Base-by-base conservation (phyloP, 2,888 invertebrate species). In the Diaperis boleti region DNA sequence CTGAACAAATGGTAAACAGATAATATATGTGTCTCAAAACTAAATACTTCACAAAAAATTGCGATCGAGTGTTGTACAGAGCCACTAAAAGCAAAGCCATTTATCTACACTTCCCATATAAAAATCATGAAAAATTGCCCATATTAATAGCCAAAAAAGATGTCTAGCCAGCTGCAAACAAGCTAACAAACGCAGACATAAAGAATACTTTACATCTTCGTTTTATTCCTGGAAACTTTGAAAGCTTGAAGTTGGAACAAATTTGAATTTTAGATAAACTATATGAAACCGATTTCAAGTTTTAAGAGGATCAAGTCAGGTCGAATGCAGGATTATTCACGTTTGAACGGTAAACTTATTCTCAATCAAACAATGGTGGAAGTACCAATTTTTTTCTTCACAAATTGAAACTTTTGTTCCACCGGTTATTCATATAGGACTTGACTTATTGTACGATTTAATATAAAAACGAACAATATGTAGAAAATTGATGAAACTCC, bases 251-350 rank as follows among this genome's bases (percentile, higher is more conserved):
- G 18, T 52, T 52, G 14, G 52, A 26, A 39, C 52, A 52, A 52
- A 52, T 52, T 20, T 52, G 52, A 39, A 52, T 52, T 52, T 52
- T 29, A 52, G 39, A 52, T 52, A 52, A 37, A 52, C 52, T 37
- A 37, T 41, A 39, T 41, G 52, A 52, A 52, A 52, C 33, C 52
- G 39, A 52, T 52, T 52, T 15, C 13, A 52, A 52, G 39, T 52
- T 52, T 22, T 22, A 17, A 15, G 39, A 39, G 39, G 52, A 52
- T 33, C 47, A 10, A 17, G 13, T 29, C 39, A 17, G 39, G 39
- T 39, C 39, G 17, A 39, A 39, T 39, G 39, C 39, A n/a, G 6
- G 15, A 14, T 15, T 33, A 33, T 13, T 33, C 33, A 13, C 10
- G 33, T 33, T 10, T 33, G 13, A 33, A 33, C 11, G 13, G n/a